Conservation (phyloP, 1,140 invertebrate genomes). For the Mylabris phalerata region DNA sequence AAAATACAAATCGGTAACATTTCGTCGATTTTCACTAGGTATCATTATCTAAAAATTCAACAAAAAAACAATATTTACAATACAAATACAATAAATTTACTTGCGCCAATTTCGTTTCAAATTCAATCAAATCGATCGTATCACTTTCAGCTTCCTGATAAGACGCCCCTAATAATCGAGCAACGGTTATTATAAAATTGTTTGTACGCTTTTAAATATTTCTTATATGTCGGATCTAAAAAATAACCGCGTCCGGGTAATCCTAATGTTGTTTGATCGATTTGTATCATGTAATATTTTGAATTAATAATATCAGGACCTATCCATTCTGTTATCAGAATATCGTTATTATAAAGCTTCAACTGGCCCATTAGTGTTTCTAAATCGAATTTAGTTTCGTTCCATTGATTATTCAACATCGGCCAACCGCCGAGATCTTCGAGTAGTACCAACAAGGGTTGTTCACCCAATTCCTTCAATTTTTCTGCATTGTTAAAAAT, state of each 20-base stretch:
- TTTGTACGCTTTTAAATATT: slow-evolving; percentile 72
- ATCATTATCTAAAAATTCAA: slow-evolving; percentile 62
- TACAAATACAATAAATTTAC: slow-evolving; percentile 39
- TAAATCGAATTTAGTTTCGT: slow-evolving; percentile 62
- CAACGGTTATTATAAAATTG: slow-evolving; percentile 66
- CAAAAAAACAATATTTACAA: too few species aligned
- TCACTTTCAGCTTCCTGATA: slow-evolving; percentile 51
- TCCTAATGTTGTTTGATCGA: slow-evolving; percentile 83
- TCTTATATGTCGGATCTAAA: slow-evolving; percentile 58
- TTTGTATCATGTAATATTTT: slow-evolving; percentile 76
- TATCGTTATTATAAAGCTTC: slow-evolving; percentile 76
- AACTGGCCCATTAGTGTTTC: slow-evolving; percentile 67
- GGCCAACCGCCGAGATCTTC: slow-evolving; percentile 79
- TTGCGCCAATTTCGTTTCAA: slow-evolving; percentile 73
- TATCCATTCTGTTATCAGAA: slow-evolving; percentile 76
- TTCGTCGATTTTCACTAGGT: slow-evolving; percentile 71
- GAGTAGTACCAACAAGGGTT: slow-evolving; percentile 65
- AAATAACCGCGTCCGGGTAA: slow-evolving; percentile 83
- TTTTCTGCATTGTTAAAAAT: background rate
- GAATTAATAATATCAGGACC: slow-evolving; percentile 86
- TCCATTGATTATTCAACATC: slow-evolving; percentile 60
- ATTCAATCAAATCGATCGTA: slow-evolving; percentile 68
- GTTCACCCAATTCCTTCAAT: slow-evolving; percentile 55
- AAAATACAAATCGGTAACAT: slow-evolving; percentile 72
- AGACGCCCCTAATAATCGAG: slow-evolving; percentile 59